A percentile compares a stretch with the other conserved stretches of the same genome.
phyloP scores from a whole-genome alignment of 2,888 invertebrate species.

The Trichopria drosophilae region DNA sequence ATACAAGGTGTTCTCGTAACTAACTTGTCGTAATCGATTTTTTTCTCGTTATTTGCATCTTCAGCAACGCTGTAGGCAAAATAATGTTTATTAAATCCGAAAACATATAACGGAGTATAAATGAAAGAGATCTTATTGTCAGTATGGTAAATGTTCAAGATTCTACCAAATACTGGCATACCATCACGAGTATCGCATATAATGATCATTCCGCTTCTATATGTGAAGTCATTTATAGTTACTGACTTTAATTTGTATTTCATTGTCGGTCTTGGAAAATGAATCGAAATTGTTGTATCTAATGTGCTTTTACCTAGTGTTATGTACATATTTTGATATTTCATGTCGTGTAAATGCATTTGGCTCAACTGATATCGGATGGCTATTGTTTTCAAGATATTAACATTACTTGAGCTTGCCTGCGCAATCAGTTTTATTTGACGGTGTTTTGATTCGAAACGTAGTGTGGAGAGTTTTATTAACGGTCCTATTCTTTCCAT shows the following conservation, averaged over 20 bases:
- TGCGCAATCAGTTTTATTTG: conserved; percentile 6
- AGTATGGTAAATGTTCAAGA: conserved; percentile 7
- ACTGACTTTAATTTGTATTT: conserved; percentile 2
- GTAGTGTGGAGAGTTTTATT: conserved; percentile 10
- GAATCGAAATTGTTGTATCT: not conserved
- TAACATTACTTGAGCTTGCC: conserved; percentile 8
- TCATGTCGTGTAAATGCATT: not conserved
- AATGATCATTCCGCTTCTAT: conserved; percentile 17
- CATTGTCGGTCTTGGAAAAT: not conserved
- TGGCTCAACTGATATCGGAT: conserved; percentile 16
- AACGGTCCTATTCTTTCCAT: conserved; percentile 18
- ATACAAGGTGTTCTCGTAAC: conserved; percentile 11
- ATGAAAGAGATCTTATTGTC: conserved; percentile 9
- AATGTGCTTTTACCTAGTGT: not conserved
- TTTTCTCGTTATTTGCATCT: not conserved
- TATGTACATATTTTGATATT: conserved; percentile 5
- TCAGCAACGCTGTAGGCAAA: not conserved
- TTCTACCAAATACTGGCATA: conserved; percentile 17
- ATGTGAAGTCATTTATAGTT: conserved; percentile 18
- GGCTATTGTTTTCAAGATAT: conserved; percentile 19
- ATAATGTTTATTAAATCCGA: conserved; percentile 16
- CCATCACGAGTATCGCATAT: conserved; percentile 1
- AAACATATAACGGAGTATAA: conserved; percentile 8
- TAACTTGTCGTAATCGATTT: conserved; percentile 5
- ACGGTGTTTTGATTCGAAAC: conserved; percentile 27